These are phyloP conservation scores for Mesocricetus auratus DNA, from an alignment of 2,113 vertebrate species.

Conservation along the genomic window DNA sequence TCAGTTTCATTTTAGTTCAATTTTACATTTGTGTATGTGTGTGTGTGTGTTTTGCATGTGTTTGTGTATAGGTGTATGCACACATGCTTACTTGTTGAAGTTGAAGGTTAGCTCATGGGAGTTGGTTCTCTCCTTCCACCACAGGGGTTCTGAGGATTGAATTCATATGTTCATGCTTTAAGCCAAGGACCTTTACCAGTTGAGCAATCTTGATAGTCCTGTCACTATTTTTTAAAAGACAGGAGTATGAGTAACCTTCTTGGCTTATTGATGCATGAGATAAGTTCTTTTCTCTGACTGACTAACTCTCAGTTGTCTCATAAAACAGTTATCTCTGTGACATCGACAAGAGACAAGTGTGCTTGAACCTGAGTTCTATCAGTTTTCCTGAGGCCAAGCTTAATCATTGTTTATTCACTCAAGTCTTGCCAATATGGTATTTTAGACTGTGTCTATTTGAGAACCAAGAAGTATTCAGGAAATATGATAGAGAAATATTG, in stretches of 20 bases:
- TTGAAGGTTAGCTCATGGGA: not conserved
- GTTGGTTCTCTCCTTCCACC: not conserved
- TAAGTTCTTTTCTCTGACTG: not conserved
- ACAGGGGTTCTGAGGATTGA: not conserved
- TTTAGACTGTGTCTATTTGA: not conserved
- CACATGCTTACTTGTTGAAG: no score
- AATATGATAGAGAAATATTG: not conserved
- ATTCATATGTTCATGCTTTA: not conserved
- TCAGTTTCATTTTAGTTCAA: not conserved
- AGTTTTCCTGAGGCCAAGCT: not conserved
- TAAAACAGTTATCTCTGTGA: not conserved
- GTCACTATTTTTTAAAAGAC: not conserved
- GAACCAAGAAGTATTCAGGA: not conserved
- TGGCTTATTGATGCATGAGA: not conserved
- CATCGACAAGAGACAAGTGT: not conserved
- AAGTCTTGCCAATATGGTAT: not conserved
- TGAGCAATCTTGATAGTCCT: not conserved
- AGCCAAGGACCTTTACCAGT: not conserved
- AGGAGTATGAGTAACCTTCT: not conserved
- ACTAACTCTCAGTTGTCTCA: not conserved
- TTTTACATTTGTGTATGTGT: not conserved
- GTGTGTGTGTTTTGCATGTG: not conserved
- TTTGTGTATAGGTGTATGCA: not conserved
- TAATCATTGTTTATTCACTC: not conserved
- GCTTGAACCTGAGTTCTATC: not conserved